A percentile compares a stretch with the other conserved stretches of the same genome.
Evolutionary conservation across 1,140 invertebrate species (phyloP).

Genomic region (Venturia canescens): DNA sequence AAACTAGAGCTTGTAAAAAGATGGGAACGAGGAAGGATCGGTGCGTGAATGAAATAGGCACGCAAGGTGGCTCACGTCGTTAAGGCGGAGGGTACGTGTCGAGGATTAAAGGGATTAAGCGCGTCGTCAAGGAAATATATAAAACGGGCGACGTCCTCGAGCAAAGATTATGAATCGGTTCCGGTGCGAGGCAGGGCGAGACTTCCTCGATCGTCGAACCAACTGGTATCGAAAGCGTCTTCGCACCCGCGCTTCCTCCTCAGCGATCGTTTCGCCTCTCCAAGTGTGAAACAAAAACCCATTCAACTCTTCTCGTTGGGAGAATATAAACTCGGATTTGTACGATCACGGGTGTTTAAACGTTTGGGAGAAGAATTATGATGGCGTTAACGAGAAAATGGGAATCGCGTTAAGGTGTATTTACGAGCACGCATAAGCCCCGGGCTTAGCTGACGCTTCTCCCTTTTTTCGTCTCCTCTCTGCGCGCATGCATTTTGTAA

Average conservation of each 20-base stretch:
- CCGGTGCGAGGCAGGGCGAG: constrained; percentile 50
- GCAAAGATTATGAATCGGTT: constrained; percentile 61
- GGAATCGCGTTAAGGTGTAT: constrained; percentile 37
- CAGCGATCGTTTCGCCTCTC: not conserved
- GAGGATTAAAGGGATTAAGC: constrained; percentile 63
- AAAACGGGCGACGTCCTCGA: constrained; percentile 56
- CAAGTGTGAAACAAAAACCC: constrained; percentile 31
- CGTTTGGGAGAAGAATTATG: constrained; percentile 25
- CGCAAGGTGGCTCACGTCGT: constrained; percentile 63
- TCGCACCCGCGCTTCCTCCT: not conserved
- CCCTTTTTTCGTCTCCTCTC: too few species aligned
- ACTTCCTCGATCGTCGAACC: constrained; percentile 35
- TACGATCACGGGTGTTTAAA: constrained; percentile 14
- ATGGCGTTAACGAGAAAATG: constrained; percentile 34
- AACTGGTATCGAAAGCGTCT: not conserved
- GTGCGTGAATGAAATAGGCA: not conserved
- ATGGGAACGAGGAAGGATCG: not conserved
- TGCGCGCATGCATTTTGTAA: too few species aligned
- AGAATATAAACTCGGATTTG: not conserved
- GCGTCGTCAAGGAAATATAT: constrained; percentile 58
- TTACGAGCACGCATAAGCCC: constrained; percentile 39
- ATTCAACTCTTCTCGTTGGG: constrained; percentile 30
- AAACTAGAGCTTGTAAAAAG: not conserved
- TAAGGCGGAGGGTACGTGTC: constrained; percentile 35
- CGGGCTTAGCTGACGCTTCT: too few species aligned